phyloP scores from a whole-genome alignment of 2,888 invertebrate genomes.

The Pheosia tremula region DNA sequence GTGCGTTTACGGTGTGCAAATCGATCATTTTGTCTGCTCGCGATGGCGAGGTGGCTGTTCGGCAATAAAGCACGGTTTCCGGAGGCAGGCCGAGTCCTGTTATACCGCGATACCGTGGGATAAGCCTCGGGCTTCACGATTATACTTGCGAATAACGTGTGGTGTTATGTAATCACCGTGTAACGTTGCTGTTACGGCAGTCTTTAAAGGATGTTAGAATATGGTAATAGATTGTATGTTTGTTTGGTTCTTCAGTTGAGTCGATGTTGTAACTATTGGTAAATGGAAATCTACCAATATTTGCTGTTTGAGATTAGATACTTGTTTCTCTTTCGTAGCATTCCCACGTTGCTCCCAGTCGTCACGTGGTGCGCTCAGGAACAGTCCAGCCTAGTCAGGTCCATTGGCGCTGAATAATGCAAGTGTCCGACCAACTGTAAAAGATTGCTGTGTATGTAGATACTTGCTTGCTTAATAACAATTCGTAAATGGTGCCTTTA shows the following conservation, averaged over 20 bases:
- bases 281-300: too few relatives aligned
- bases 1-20: conserved; percentile 34
- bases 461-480: too few relatives aligned
- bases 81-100: conserved; percentile 30
- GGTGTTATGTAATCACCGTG: conserved; percentile 7
- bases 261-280: background rate
- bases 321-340: too few relatives aligned
- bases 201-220: background rate
- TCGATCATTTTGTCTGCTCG: conserved; percentile 35
- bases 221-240: background rate
- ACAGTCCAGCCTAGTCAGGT: too few relatives aligned
- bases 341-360: too few relatives aligned
- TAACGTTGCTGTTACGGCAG: background rate
- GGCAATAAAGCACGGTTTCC: conserved; percentile 30
- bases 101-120: conserved; percentile 35
- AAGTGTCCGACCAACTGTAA: too few relatives aligned
- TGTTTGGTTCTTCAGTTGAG: conserved; percentile 1
- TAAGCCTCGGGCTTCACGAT: conserved; percentile 14
- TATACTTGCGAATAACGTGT: background rate
- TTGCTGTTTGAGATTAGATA: too few relatives aligned
- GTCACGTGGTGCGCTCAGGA: too few relatives aligned
- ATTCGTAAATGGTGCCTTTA: too few relatives aligned
- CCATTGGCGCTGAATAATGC: too few relatives aligned
- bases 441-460: too few relatives aligned
- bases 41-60: conserved; percentile 33